These are phyloP conservation scores for Heliornis fulica DNA, from an alignment of 2,113 vertebrate species.

Conservation along the genomic window DNA sequence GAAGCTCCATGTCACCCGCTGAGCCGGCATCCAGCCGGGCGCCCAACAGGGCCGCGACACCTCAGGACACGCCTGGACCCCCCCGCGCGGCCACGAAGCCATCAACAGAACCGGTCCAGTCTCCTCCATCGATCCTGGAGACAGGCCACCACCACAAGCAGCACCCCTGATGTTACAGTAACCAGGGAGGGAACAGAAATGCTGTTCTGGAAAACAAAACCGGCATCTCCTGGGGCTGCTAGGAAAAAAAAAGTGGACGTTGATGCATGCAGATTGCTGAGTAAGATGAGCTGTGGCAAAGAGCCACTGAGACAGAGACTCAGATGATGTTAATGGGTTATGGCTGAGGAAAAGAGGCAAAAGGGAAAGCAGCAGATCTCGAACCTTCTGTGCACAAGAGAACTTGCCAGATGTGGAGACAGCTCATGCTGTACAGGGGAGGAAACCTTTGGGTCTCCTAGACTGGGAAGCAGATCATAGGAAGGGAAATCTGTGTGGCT, in stretches of 20 bases:
- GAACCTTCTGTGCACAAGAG: background rate
- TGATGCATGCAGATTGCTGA: background rate
- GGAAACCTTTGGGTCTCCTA: background rate
- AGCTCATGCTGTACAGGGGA: background rate
- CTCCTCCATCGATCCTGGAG: background rate
- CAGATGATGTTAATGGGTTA: background rate
- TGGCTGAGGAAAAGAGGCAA: background rate
- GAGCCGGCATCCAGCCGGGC: fast-evolving
- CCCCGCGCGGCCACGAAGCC: too few relatives aligned
- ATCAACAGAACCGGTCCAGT: background rate
- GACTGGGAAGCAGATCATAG: background rate
- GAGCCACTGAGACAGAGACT: constrained; percentile 3
- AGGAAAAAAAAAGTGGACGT: background rate
- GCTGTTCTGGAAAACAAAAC: background rate
- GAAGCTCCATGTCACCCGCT: background rate
- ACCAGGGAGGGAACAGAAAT: background rate
- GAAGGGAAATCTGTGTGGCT: background rate
- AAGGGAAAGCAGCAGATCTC: background rate
- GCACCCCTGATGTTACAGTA: background rate
- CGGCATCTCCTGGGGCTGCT: background rate
- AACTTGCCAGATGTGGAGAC: background rate
- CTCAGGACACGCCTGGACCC: too few relatives aligned
- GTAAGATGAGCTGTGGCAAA: background rate
- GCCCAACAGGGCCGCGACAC: fast-evolving
- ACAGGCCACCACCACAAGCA: background rate